phyloP scores from a whole-genome alignment of 2,113 vertebrate genomes.

The Gallinago undulata region DNA sequence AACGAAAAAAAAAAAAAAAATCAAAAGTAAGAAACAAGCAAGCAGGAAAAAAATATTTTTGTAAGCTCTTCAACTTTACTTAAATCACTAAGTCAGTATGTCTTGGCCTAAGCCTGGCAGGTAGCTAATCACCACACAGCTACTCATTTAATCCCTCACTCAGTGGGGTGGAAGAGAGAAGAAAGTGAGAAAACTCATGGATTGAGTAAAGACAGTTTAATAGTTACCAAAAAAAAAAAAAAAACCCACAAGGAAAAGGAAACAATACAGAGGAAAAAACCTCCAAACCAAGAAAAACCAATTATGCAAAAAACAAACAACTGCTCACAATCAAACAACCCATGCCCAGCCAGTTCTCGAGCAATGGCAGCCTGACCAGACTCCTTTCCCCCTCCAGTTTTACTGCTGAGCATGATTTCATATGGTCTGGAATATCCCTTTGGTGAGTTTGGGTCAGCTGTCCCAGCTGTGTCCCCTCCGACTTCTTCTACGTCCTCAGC shows the following conservation, averaged over 20 bases:
- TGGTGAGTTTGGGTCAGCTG: background rate
- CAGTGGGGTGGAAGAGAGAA: background rate
- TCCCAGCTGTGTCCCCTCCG: background rate
- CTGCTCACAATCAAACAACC: fast-evolving
- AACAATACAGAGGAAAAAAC: background rate
- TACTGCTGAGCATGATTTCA: fast-evolving
- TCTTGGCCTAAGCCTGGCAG: background rate
- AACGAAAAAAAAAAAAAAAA: background rate
- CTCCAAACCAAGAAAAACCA: background rate
- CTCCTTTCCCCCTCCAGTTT: background rate
- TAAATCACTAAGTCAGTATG: background rate
- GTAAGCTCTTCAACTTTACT: background rate
- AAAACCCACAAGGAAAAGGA: too few species aligned
- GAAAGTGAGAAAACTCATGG: background rate
- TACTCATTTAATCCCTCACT: background rate
- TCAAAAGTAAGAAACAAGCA: background rate
- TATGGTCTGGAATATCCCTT: background rate
- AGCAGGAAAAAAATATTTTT: background rate
- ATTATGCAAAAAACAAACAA: background rate
- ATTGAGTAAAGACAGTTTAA: background rate
- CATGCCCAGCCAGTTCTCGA: fast-evolving
- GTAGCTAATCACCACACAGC: background rate
- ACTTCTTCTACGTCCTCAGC: background rate
- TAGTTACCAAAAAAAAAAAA: background rate
- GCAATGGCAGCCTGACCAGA: background rate